phyloP scores from a whole-genome alignment of 2,113 vertebrate species.

The Atrichornis clamosus region DNA sequence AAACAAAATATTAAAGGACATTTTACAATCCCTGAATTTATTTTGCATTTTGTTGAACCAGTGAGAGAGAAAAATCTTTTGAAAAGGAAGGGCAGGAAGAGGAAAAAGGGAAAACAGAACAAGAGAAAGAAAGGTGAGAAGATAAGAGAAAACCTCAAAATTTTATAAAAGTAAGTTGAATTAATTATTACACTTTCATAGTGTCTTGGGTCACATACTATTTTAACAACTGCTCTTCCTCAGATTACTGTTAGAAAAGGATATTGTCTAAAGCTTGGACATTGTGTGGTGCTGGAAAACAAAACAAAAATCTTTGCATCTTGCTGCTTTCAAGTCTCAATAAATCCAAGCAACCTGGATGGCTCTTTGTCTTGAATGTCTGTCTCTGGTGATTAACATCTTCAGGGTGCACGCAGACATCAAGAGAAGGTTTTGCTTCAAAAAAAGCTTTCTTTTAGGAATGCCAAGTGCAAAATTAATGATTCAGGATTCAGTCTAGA shows the following conservation, averaged over 20 bases:
- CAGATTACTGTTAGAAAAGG: constrained; percentile 21
- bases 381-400: not conserved
- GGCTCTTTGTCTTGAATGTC: not conserved
- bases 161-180: not conserved
- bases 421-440: not conserved
- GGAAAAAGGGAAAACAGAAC: not conserved
- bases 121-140: not conserved
- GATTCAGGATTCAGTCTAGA: not conserved
- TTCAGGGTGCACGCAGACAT: not conserved
- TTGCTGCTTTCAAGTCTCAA: not conserved
- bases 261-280: not conserved
- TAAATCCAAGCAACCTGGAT: not conserved
- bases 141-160: not conserved
- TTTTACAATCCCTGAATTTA: not conserved
- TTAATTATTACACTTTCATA: not conserved
- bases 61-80: not conserved
- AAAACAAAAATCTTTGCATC: not conserved
- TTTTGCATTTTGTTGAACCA: not conserved
- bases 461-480: constrained; percentile 14
- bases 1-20: not conserved
- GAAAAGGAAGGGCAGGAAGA: not conserved
- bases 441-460: constrained; percentile 21
- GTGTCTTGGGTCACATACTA: not conserved
- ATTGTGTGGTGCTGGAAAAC: not conserved
- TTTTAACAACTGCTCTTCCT: not conserved